phyloP scores from a whole-genome alignment of 2,113 vertebrate genomes.

The Tragelaphus strepsiceros region DNA sequence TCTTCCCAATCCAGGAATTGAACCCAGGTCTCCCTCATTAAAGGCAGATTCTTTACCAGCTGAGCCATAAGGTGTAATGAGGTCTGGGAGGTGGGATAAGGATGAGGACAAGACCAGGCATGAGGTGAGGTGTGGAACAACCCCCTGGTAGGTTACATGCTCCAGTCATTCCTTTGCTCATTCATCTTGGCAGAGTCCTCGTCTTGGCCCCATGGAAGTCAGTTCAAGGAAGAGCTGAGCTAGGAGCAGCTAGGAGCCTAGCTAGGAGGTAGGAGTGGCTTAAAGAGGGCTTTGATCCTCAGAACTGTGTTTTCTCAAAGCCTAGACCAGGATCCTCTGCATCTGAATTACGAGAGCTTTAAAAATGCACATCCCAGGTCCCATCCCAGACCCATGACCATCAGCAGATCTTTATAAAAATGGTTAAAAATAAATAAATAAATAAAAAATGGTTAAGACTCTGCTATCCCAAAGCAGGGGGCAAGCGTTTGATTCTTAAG shows the following conservation, averaged over 20 bases:
- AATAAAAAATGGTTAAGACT: background rate
- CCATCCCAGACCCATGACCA: background rate
- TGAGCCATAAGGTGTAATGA: background rate
- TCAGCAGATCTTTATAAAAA: background rate
- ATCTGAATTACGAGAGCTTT: background rate
- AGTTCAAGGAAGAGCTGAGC: background rate
- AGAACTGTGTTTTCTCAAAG: background rate
- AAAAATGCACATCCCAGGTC: background rate
- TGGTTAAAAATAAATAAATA: background rate
- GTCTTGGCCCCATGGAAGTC: background rate
- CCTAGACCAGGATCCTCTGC: background rate
- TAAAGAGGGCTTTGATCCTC: background rate
- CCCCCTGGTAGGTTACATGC: background rate
- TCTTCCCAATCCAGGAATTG: background rate
- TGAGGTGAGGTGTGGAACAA: accelerated
- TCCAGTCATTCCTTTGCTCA: background rate
- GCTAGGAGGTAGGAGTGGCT: background rate
- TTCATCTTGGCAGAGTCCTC: background rate
- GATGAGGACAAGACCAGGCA: background rate
- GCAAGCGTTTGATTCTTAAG: background rate
- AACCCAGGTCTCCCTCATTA: background rate
- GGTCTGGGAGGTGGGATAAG: background rate
- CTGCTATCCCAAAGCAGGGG: background rate
- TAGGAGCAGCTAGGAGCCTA: background rate
- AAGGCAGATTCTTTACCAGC: background rate